Evolutionary conservation across 1,140 invertebrate species (phyloP).

Genomic region (Brachionus calyciflorus): DNA sequence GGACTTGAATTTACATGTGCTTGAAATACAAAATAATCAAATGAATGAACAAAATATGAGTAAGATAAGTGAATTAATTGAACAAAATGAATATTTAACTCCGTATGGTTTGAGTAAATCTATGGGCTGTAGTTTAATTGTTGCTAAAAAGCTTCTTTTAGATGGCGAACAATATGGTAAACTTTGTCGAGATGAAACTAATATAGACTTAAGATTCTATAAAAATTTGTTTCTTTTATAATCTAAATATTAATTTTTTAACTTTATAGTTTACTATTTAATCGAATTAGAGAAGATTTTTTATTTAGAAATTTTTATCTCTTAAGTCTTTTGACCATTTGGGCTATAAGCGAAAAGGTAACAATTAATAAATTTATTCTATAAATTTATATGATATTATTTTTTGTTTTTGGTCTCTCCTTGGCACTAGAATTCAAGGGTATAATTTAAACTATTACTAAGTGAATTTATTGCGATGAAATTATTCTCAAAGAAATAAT

Average conservation of each 20-base stretch:
- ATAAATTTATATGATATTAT: too few species aligned
- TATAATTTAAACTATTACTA: too few species aligned
- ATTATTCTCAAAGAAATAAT: too few species aligned
- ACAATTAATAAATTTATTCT: too few species aligned
- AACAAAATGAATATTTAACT: conserved; percentile 21
- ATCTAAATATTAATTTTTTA: not conserved
- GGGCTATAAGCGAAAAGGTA: too few species aligned
- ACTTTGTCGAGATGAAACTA: conserved; percentile 37
- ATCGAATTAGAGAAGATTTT: too few species aligned
- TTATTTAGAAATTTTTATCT: too few species aligned
- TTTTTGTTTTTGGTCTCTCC: too few species aligned
- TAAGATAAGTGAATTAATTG: not conserved
- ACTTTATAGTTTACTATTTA: too few species aligned
- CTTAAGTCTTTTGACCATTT: too few species aligned
- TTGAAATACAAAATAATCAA: conserved; percentile 28
- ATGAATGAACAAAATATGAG: not conserved
- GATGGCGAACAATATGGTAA: conserved; percentile 21
- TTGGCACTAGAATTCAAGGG: too few species aligned
- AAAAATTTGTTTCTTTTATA: not conserved
- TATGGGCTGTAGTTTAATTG: conserved; percentile 26
- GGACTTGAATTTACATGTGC: conserved; percentile 34
- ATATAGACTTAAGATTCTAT: conserved; percentile 20
- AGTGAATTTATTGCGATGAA: too few species aligned
- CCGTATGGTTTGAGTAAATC: conserved; percentile 35
- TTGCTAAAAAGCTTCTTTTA: conserved; percentile 41